phyloP scores from a whole-genome alignment of 2,888 invertebrate species.

The Rhagium mordax region DNA sequence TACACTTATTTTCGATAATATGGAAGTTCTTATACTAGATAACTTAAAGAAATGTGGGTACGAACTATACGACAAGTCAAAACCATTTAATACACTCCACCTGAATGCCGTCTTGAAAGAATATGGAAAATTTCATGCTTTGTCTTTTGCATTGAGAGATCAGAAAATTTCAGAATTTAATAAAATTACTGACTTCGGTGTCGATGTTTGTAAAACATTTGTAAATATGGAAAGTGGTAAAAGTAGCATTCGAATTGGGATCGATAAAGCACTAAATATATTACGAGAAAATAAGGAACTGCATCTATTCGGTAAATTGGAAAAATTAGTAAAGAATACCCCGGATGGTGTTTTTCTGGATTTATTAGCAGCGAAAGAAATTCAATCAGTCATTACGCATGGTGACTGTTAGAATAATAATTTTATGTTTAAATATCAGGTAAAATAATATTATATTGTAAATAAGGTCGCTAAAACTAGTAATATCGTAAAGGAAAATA shows the following conservation, averaged over 20 bases:
- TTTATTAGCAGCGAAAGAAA: conserved; percentile 21
- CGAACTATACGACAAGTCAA: conserved; percentile 39
- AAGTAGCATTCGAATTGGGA: neutral
- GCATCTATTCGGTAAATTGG: conserved; percentile 33
- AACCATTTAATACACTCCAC: conserved; percentile 45
- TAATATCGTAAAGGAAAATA: no score
- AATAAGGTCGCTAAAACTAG: no score
- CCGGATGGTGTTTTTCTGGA: conserved; percentile 18
- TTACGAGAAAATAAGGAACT: conserved; percentile 21
- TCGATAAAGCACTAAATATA: conserved; percentile 10
- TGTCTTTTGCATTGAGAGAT: conserved; percentile 48
- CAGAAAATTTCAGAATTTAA: conserved; percentile 38
- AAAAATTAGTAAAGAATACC: conserved; percentile 24
- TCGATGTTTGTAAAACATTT: neutral
- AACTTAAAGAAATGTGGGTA: conserved; percentile 45
- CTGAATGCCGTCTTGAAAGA: conserved; percentile 40
- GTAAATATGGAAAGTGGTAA: neutral
- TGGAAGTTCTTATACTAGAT: conserved; percentile 45
- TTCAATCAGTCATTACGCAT: conserved; percentile 45
- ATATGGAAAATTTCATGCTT: conserved; percentile 48
- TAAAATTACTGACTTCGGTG: neutral
- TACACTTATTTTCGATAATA: conserved; percentile 29
- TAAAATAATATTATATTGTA: no score
- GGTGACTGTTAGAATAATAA: conserved; percentile 52
- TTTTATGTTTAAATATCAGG: conserved; percentile 49